Base-by-base conservation (phyloP, 37 sponge, comb jelly and placozoan species). In the Hexactinellida sp. region DNA sequence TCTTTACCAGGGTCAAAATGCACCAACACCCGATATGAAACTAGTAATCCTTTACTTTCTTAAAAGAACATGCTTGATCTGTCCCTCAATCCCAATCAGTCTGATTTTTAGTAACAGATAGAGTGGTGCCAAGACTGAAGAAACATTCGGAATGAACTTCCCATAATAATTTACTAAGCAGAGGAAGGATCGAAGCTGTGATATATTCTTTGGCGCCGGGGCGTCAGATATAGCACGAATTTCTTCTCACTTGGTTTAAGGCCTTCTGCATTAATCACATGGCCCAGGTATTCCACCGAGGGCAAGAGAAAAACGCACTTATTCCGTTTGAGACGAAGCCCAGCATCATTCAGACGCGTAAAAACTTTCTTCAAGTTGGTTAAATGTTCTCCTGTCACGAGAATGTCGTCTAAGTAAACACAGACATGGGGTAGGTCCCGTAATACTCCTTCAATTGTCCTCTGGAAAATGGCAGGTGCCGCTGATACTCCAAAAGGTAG, bases 391-490 rank as follows among this genome's bases (percentile, higher is more conserved):
- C 85, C 85, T 25, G 85, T 85, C 7, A 85, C 47, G 1, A 85
- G 36, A 23, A 85, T 85, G 54, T 85, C 85, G 36, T 85, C 85
- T 1, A 85, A 21, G 85, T 85, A 85, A 13, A 85, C 85, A 16
- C 32, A 28, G 54, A 85, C 85, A 85, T 85, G 85, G 85, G 37
- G 47, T 34, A 85, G 24, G 16, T 41, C 54, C 9, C 28, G 54
- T 47, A 85, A 41, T 24, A 85, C 54, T 25, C 55, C 54, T 47
- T 85, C 85, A 3, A 85, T 85, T 51, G 54, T 23, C 38, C 82
- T 76, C 39, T 71, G 71, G 76, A 86, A 86, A 21, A 86, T 71
- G 28, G 86, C 30, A 54, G 86, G 82, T 71, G 76, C 86, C 24
- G 82, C 28, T 5, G 86, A 63, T 30, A 86, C 24, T 36, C 86